Evolutionary conservation across 2,797 vertebrate genomes (phyloP), one percentile per base, ranked within the genome.

Genomic region (Aulostomus chinensis): DNA sequence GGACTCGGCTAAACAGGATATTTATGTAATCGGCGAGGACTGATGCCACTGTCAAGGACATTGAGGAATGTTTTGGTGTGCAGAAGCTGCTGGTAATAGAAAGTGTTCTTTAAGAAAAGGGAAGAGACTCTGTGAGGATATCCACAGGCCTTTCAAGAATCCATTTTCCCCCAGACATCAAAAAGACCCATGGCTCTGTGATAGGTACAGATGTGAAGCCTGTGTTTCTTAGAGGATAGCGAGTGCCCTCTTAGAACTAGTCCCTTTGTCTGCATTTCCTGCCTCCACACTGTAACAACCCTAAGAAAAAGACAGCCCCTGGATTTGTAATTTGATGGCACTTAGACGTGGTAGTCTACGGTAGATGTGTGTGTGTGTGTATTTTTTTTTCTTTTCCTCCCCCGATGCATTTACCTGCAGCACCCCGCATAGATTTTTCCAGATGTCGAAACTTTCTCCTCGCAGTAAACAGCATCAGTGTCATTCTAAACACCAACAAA

Each of bases 251-350:
- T 66, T 20, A 68, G 60, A 70, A 51, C 77, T 71, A 74, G 64
- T 79, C 77, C 63, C 26, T 72, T 73, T 62, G 77, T 83, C 84
- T 80, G 80, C 56, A 43, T 80, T 81, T 77, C 58, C 75, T 85
- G 81, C 84, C 84, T 86, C 87, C 68, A 65, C 54, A 64, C 68
- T 66, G 46, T 59, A 62, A 76, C 72, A 72, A 66, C 67, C 57
- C 28, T 1, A 66, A 74, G 78, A 77, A 84, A 28, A 80, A 66
- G 53, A 68, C 79, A 76, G 75, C 75, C 79, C 50, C 43, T 17
- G 77, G 78, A 78, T 81, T 68, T 65, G 78, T 71, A 37, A 78
- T 83, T 80, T 76, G 75, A 48, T n/a, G 46, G 74, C 82, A 76
- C 75, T 82, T 73, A 68, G 65, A 51, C 12, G 32, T 42, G 60